phyloP scores from a whole-genome alignment of 1,140 invertebrate species.

The Drosophila watanabei region DNA sequence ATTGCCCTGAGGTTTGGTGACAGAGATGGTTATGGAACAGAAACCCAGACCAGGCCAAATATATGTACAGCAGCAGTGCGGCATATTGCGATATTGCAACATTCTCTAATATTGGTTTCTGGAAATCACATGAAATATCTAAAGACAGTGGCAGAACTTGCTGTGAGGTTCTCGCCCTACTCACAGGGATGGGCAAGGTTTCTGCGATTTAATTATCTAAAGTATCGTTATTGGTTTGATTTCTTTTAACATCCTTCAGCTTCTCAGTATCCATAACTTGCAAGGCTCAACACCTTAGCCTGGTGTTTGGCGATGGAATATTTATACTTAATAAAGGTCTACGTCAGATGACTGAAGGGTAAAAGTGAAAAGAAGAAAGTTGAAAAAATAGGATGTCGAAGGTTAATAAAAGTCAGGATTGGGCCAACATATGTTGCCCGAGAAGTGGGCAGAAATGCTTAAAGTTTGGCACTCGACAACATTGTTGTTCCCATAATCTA shows the following conservation, averaged over 20 bases:
- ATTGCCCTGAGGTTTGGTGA: neutral
- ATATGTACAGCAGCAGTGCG: constrained; percentile 48
- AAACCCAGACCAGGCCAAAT: constrained; percentile 34
- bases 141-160: neutral
- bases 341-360: neutral
- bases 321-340: neutral
- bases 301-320: neutral
- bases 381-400: neutral
- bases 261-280: neutral
- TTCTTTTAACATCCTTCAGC: neutral
- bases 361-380: neutral
- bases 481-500: constrained; percentile 54
- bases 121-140: constrained; percentile 15
- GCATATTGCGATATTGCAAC: constrained; percentile 39
- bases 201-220: neutral
- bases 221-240: neutral
- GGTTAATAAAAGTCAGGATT: constrained; percentile 33
- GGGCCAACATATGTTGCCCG: constrained; percentile 8
- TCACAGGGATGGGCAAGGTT: neutral
- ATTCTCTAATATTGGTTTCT: constrained; percentile 14
- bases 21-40: constrained; percentile 5
- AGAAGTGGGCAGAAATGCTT: constrained; percentile 30
- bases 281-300: neutral
- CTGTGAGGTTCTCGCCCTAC: neutral
- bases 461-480: constrained; percentile 57